Evolutionary conservation across 2,888 invertebrate species (phyloP), one percentile per base, ranked within the genome.

Genomic region (Eledona agricola): DNA sequence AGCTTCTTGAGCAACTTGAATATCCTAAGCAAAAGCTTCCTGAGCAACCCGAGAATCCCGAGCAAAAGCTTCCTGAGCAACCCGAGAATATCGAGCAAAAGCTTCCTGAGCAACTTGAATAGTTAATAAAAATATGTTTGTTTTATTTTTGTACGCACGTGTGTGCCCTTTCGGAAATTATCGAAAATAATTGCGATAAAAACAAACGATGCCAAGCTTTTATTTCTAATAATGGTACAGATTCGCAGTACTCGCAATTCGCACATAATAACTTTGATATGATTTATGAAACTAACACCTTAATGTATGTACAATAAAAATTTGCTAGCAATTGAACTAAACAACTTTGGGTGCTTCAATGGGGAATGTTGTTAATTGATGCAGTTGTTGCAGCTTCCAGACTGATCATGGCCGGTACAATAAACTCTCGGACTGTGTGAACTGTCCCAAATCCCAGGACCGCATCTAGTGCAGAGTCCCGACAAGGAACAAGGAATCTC

Each of bases 401-500:
- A 56, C 16, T 37, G 37, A 6, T 81, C 81, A 63, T 89, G 89
- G 1, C 88, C 88, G 9, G 84, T 81, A 72, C 95, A 96, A 70
- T 91, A 90, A 20, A 95, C 85, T 12, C 88, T 85, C 0, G 95
- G 95, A 51, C 91, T 86, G 73, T 94, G 94, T 2, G 90, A 88
- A 43, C 92, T 93, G 78, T 95, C 96, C 95, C 95, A 96, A 80
- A 94, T 94, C 2, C 94, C 95, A 0, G 93, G 92, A 0, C 93
- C 93, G 71, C 93, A 93, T 49, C 90, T 85, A 66, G 90, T 88
- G 73, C 95, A 95, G 64, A 96, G 81, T 6, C 91, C 91, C 3
- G 88, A 89, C 34, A 97, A 77, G 0, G 93, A 90, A 75, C 96
- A 96, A 0, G 96, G 96, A 52, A 96, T 87, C 63, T 88, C 85